Conservation (phyloP, 2,888 invertebrate species). For the Cephus nigrinus region DNA sequence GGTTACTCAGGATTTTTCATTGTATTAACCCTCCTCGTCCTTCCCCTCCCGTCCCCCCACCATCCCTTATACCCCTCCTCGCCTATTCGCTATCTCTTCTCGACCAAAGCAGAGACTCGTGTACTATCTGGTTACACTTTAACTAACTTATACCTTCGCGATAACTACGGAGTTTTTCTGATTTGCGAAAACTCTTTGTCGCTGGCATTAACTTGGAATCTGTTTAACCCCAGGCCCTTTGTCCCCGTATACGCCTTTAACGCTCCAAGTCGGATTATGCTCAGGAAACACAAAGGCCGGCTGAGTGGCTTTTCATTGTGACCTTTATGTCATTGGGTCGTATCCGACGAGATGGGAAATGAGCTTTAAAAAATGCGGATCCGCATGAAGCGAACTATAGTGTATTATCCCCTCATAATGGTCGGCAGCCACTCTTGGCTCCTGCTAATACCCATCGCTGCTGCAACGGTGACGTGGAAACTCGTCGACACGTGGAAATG, state of each 20-base stretch:
- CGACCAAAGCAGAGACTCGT: conserved; percentile 14
- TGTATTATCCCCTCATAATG: neutral
- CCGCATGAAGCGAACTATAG: neutral
- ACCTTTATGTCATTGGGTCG: conserved; percentile 4
- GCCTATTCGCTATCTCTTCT: conserved; percentile 15
- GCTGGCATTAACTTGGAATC: conserved; percentile 33
- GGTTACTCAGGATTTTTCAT: neutral
- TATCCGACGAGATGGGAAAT: neutral
- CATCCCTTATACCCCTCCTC: conserved; percentile 8
- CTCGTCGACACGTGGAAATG: neutral
- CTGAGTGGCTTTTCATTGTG: conserved; percentile 40
- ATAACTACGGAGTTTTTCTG: conserved; percentile 9
- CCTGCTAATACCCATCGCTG: neutral
- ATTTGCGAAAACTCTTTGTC: neutral
- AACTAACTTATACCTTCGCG: conserved; percentile 16
- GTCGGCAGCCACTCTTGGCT: neutral
- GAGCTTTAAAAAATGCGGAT: neutral
- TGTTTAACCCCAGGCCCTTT: conserved; percentile 33
- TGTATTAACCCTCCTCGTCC: conserved; percentile 10
- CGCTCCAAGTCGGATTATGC: conserved; percentile 46
- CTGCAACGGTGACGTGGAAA: neutral
- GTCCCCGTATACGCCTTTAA: conserved; percentile 16
- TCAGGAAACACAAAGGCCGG: conserved; percentile 39
- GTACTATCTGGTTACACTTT: conserved; percentile 16
- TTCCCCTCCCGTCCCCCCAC: neutral